Evolutionary conservation across 2,797 vertebrate species (phyloP), one percentile per base, ranked within the genome.

Genomic region (Characodon lateralis): DNA sequence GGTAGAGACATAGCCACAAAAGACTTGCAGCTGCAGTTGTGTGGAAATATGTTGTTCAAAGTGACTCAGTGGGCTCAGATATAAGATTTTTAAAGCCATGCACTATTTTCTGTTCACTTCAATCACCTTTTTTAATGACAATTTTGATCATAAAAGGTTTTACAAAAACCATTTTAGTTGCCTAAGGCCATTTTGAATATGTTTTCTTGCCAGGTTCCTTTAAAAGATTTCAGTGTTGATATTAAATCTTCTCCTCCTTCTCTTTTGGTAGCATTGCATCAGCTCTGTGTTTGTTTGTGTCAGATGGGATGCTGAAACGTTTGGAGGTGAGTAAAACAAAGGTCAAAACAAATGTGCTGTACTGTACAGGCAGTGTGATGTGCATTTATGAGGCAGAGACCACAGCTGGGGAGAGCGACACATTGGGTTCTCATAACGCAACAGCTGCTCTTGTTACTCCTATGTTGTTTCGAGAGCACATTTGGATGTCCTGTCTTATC

Each of bases 361-460:
- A 88, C 77, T 86, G 81, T 84, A 78, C 63, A 82, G 81, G 83
- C 80, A 79, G 86, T 72, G 75, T 81, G 81, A 85, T 78, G 78
- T 83, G 88, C 83, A 88, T 85, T 90, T 88, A 79, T 82, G 87
- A 89, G 87, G 86, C 82, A 76, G 75, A 79, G 85, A 87, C 72
- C 79, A 88, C 89, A 87, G 79, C 78, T 85, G 88, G 79, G 73
- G 78, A 78, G 78, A 87, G 72, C 72, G 22, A 68, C 78, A 76
- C 78, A 69, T 88, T 70, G 79, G 83, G 77, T 89, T 74, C 76
- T 83, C 72, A 73, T 61, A 68, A 85, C 78, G 78, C 79, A 89
- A 77, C 84, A 83, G 85, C 83, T 90, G 79, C 83, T 90, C 66
- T 80, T 46, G 53, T 66, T 78, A 79, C 78, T 84, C 70, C 71